These are phyloP conservation scores for Heliconius ethilla DNA, from an alignment of 2,888 invertebrate species.

Conservation along the genomic window DNA sequence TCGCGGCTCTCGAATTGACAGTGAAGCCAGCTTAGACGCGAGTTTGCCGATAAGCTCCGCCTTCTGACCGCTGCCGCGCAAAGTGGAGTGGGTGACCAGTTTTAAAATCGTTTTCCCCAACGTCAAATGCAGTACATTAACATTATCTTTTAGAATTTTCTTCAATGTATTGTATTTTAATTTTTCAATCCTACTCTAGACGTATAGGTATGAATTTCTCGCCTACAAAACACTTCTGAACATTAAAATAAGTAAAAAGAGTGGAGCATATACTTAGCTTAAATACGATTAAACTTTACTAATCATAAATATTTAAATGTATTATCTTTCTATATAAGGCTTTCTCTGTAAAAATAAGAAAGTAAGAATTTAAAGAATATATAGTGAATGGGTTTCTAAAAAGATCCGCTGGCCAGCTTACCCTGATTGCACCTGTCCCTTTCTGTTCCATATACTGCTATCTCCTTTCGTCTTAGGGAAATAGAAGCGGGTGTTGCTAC, in stretches of 20 bases:
- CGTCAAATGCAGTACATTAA: background rate
- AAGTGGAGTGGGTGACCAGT: slow-evolving; percentile 76
- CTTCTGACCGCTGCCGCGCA: slow-evolving; percentile 83
- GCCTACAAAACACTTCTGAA: background rate
- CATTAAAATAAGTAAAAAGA: background rate
- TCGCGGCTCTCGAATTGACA: slow-evolving; percentile 82
- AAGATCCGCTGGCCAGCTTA: slow-evolving; percentile 75
- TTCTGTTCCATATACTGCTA: slow-evolving; percentile 52
- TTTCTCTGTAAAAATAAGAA: slow-evolving; percentile 15
- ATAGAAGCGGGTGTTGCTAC: slow-evolving; percentile 59
- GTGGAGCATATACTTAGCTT: background rate
- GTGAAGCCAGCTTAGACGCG: slow-evolving; percentile 80
- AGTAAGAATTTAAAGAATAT: slow-evolving; percentile 16
- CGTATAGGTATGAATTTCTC: background rate
- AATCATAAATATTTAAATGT: background rate
- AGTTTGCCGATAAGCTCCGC: slow-evolving; percentile 82
- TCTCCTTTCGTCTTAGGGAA: slow-evolving; percentile 57
- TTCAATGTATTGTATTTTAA: background rate
- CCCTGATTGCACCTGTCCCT: slow-evolving; percentile 60
- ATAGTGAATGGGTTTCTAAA: slow-evolving; percentile 34
- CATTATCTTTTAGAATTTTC: background rate
- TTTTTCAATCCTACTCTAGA: background rate
- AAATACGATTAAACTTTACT: background rate
- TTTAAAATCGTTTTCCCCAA: slow-evolving; percentile 33
- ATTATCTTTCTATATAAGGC: background rate